phyloP scores from a whole-genome alignment of 1,140 invertebrate genomes.

The Limonius californicus region DNA sequence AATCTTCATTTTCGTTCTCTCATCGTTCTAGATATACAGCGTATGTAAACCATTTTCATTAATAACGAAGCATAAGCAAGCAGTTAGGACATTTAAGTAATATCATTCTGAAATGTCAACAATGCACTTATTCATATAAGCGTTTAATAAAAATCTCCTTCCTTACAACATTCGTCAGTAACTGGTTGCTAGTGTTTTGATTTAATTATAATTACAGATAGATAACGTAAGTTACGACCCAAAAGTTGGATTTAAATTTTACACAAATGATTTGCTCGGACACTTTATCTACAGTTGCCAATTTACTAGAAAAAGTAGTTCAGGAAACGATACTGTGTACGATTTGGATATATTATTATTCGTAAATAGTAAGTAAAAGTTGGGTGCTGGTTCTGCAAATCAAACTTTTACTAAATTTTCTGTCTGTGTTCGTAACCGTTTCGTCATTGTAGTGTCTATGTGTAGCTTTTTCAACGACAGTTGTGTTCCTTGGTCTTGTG shows the following conservation, averaged over 20 bases:
- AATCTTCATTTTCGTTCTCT: slow-evolving; percentile 13
- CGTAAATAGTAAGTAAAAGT: slow-evolving; percentile 49
- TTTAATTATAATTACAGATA: slow-evolving; percentile 37
- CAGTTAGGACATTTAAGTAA: background rate
- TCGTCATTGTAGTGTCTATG: slow-evolving; percentile 17
- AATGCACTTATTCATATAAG: no score
- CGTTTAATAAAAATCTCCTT: no score
- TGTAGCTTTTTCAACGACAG: background rate
- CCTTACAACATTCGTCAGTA: slow-evolving; percentile 21
- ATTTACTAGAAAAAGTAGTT: slow-evolving; percentile 39
- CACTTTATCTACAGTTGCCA: slow-evolving; percentile 48
- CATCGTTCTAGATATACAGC: slow-evolving; percentile 23
- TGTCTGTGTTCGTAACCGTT: background rate
- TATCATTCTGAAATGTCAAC: slow-evolving; percentile 16
- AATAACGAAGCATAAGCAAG: background rate
- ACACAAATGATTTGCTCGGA: slow-evolving; percentile 47
- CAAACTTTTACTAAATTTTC: background rate
- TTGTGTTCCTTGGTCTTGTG: background rate
- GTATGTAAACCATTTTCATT: slow-evolving; percentile 19
- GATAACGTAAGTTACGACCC: slow-evolving; percentile 53
- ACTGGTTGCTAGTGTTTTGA: slow-evolving; percentile 18
- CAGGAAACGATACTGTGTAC: slow-evolving; percentile 11
- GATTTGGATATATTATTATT: slow-evolving; percentile 42
- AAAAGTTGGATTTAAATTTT: slow-evolving; percentile 56
- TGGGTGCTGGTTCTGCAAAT: slow-evolving; percentile 36